These are phyloP conservation scores for Patella caerulea DNA, from an alignment of 2,888 invertebrate species.

Conservation along the genomic window DNA sequence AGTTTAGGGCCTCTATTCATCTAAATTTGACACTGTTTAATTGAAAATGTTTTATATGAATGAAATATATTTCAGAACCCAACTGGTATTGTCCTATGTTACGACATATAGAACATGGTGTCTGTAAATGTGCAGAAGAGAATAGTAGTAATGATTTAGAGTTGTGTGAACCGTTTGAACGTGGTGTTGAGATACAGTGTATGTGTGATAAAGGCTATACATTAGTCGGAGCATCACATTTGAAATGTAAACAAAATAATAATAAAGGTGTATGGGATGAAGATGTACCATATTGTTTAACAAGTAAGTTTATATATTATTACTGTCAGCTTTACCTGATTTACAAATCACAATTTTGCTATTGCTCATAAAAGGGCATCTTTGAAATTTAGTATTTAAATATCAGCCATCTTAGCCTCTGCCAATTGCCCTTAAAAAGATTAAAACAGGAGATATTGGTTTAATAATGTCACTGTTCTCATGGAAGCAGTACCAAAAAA, in stretches of 20 bases:
- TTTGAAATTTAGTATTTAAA: too few relatives aligned
- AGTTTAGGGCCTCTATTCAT: too few relatives aligned
- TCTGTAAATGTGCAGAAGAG: conserved; percentile 48
- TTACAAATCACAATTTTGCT: too few relatives aligned
- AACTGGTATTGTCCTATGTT: conserved; percentile 46
- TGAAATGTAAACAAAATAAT: conserved; percentile 43
- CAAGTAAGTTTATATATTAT: conserved; percentile 36
- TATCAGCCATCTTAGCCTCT: too few relatives aligned
- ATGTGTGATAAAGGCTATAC: conserved; percentile 53
- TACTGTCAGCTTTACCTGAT: too few relatives aligned
- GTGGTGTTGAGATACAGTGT: conserved; percentile 53
- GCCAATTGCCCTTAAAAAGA: too few relatives aligned
- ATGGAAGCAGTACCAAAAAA: too few relatives aligned
- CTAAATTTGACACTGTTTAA: too few relatives aligned
- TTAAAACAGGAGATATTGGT: too few relatives aligned
- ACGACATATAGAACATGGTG: conserved; percentile 48
- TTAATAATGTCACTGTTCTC: too few relatives aligned
- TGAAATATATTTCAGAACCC: conserved; percentile 40
- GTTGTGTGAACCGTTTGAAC: conserved; percentile 52
- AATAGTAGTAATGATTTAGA: conserved; percentile 41
- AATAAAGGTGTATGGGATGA: conserved; percentile 39
- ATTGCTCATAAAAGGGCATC: too few relatives aligned
- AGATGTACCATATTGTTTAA: conserved; percentile 49
- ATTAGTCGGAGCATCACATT: conserved; percentile 43
- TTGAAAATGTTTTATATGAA: too few relatives aligned